A percentile compares a stretch with the other conserved stretches of the same genome.
phyloP scores from a whole-genome alignment of 2,113 vertebrate species.

The Bos javanicus region DNA sequence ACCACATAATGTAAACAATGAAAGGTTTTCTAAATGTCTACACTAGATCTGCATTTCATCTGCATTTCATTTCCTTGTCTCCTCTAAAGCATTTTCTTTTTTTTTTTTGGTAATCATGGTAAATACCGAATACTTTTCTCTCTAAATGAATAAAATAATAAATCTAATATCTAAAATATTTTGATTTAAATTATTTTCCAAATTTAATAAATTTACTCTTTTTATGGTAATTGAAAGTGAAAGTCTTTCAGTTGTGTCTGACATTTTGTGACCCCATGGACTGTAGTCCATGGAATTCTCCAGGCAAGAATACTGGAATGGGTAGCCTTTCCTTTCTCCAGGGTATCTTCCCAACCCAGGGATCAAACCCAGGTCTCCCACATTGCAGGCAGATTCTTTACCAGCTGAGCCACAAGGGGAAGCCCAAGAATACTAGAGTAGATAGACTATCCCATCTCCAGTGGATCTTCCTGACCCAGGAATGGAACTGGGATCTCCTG shows the following conservation, averaged over 20 bases:
- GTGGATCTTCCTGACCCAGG: too few species aligned
- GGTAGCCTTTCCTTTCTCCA: background rate
- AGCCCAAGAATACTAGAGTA: background rate
- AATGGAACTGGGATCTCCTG: too few species aligned
- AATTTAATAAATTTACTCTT: background rate
- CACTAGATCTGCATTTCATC: background rate
- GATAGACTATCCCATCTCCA: background rate
- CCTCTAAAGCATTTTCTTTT: background rate
- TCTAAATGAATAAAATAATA: background rate
- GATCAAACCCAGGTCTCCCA: too few species aligned
- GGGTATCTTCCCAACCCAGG: too few species aligned
- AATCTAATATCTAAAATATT: background rate
- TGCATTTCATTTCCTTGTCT: background rate
- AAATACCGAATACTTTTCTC: background rate
- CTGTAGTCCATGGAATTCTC: background rate
- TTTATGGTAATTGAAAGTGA: too few species aligned
- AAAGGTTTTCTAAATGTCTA: background rate
- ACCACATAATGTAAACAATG: background rate
- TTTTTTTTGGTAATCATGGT: background rate
- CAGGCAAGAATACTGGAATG: background rate
- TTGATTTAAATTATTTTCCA: background rate
- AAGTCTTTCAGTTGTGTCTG: too few species aligned
- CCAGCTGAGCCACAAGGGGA: background rate
- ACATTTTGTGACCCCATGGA: too few species aligned
- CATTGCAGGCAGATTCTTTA: too few species aligned